Evolutionary conservation across 2,113 vertebrate genomes (phyloP).

Genomic region (Sclerurus mexicanus): DNA sequence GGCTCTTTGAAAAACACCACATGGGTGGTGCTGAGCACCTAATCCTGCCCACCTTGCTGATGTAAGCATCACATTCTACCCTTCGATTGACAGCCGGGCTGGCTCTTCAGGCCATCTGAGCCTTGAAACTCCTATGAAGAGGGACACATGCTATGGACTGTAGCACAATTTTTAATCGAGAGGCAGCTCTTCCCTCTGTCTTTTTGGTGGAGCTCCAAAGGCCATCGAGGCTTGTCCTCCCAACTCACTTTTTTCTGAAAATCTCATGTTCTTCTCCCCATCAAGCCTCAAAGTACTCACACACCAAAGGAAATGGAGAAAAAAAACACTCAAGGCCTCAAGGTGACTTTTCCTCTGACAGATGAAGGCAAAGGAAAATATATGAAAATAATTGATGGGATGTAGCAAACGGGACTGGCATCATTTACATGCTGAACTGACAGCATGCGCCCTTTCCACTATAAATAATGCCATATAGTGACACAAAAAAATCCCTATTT

Average conservation of each 20-base stretch:
- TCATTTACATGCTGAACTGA: constrained; percentile 39
- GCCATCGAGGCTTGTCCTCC: background rate
- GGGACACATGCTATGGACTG: background rate
- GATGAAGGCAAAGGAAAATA: constrained; percentile 40
- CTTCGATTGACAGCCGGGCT: background rate
- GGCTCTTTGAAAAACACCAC: background rate
- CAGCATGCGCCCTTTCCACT: background rate
- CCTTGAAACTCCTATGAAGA: background rate
- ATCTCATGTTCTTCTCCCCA: background rate
- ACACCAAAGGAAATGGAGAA: background rate
- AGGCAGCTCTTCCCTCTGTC: background rate
- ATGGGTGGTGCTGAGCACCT: background rate
- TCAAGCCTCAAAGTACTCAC: background rate
- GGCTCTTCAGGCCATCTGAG: background rate
- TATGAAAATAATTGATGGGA: constrained; percentile 34
- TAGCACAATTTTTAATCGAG: background rate
- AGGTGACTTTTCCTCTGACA: constrained; percentile 60
- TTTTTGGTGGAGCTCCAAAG: background rate
- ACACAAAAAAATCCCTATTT: constrained; percentile 42
- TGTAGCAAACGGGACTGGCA: constrained; percentile 1
- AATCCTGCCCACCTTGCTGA: background rate
- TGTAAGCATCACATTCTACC: background rate
- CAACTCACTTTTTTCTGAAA: background rate
- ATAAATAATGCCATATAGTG: constrained; percentile 37
- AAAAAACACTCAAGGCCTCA: constrained; percentile 20